Evolutionary conservation across 2,888 invertebrate species (phyloP), one percentile per base, ranked within the genome.

Genomic region (Bugula neritina): DNA sequence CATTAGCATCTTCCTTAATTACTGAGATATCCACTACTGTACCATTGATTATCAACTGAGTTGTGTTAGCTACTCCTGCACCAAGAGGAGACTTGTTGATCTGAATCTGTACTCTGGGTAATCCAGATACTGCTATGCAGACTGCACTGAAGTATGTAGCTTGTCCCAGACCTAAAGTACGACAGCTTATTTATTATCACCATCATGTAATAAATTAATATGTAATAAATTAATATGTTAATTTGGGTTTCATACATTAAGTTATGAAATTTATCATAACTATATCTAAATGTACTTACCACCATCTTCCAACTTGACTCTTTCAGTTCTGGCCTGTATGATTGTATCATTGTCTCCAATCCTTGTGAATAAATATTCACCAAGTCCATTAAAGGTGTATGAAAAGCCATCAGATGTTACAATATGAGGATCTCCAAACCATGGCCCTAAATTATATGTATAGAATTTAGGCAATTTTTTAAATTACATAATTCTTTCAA

Each of bases 381-480:
- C 57, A 5, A 57, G 57, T 57, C 57, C 57, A 23, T 57, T 57
- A 25, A 57, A 57, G 13, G 57, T 57, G 57, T 57, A 57, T 17
- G 10, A 5, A n/a, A 57, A 57, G 5, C 57, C 57, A 57, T 57
- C 57, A 57, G 57, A 57, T n/a, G 57, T 57, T 17, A 57, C 25
- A 25, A 57, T 57, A 57, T 57, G 57, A n/a, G 57, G 57, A 25
- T 57, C 57, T 57, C 57, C 57, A 57, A 57, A 57, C 57, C 57
- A 57, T 25, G 57, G 57, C 57, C 57, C 57, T 57, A n/a, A n/a
- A 57, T n/a, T n/a, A 57, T 5, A 57, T 52, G 52, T 52, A 13
- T 13, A 52, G 52, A 21, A 21, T 52, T 52, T 17, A 52, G 21
- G 13, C 52, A 17, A 17, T 52, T n/a, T n/a, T n/a, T n/a, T n/a